Conservation (phyloP, 2,797 vertebrate species). For the Pitangus sulphuratus region DNA sequence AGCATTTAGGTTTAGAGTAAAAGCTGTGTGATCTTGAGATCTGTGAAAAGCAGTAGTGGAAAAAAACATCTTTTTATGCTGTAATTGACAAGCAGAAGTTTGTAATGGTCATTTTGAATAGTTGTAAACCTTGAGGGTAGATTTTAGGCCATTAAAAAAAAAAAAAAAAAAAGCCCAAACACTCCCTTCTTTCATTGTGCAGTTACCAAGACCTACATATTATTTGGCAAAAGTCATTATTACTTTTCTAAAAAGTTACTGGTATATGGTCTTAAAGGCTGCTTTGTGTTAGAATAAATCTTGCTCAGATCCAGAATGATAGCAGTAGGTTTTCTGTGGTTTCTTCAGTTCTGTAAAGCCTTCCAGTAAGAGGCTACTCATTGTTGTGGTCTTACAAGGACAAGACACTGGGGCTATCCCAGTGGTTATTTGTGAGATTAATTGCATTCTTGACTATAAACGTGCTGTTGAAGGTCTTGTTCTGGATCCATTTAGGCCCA, state of each 20-base stretch:
- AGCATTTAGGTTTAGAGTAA: background rate
- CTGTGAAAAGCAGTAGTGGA: background rate
- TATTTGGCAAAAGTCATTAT: background rate
- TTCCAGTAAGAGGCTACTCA: background rate
- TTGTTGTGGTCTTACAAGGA: background rate
- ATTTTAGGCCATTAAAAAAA: background rate
- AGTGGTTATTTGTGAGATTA: accelerated
- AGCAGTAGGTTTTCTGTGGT: background rate
- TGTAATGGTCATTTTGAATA: background rate
- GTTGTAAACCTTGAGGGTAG: background rate
- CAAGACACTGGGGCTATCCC: background rate
- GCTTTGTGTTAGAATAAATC: background rate
- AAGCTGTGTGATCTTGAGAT: background rate
- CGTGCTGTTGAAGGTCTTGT: background rate
- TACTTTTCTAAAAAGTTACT: background rate
- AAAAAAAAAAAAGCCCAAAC: background rate
- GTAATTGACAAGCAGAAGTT: background rate
- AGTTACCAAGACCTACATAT: background rate
- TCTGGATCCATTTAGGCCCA: background rate
- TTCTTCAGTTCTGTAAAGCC: background rate
- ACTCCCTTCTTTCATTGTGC: background rate
- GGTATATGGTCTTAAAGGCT: background rate
- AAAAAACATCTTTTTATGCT: background rate
- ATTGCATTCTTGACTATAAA: background rate
- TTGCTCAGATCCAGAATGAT: background rate